phyloP scores from a whole-genome alignment of 2,797 vertebrate species.

The Hemitrygon akajei region DNA sequence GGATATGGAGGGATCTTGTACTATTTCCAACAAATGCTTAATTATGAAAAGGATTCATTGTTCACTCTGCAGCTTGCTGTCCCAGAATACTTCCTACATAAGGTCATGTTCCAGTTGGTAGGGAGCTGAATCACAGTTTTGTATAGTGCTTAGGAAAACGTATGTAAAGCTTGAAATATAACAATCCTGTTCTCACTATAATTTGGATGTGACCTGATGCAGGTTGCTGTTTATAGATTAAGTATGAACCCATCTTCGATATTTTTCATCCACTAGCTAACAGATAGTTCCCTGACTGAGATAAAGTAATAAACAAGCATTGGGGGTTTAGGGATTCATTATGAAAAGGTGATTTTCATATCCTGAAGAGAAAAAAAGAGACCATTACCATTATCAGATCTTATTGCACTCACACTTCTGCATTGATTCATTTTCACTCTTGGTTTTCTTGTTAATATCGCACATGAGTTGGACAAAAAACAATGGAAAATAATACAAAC shows the following conservation, averaged over 20 bases:
- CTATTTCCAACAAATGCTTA: conserved; percentile 27
- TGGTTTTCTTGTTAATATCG: neutral
- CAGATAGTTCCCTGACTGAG: neutral
- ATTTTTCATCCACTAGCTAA: neutral
- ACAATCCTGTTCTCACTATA: neutral
- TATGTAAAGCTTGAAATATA: neutral
- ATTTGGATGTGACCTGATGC: neutral
- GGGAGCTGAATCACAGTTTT: conserved; percentile 25
- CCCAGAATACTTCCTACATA: conserved; percentile 31
- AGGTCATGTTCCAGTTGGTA: conserved; percentile 29
- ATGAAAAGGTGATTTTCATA: neutral
- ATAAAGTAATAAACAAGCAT: neutral
- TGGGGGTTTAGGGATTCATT: neutral
- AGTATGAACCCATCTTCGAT: neutral
- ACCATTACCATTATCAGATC: neutral
- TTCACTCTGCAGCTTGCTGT: conserved; percentile 27
- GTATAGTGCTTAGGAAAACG: neutral
- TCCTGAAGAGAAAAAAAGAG: neutral
- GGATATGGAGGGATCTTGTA: conserved; percentile 2
- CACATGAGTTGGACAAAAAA: neutral
- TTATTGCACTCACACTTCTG: neutral
- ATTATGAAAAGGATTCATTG: conserved; percentile 34
- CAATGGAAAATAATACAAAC: neutral
- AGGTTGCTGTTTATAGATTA: neutral
- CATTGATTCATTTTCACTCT: neutral